Evolutionary conservation across 1,140 invertebrate genomes (phyloP).

Genomic region (Octopus bimaculoides): DNA sequence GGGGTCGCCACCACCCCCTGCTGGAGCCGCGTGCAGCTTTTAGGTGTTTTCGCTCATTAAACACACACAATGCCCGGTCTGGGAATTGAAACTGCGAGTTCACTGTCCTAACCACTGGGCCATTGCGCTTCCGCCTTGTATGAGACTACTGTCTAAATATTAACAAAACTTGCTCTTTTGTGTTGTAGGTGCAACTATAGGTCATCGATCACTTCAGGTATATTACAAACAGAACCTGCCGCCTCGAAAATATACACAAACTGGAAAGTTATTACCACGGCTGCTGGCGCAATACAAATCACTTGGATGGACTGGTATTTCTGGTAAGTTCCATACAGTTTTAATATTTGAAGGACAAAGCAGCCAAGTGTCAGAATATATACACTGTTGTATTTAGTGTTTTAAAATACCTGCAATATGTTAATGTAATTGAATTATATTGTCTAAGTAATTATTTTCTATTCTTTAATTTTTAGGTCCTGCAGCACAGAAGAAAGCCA

Average conservation of each 20-base stretch:
- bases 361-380: background rate
- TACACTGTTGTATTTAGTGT: background rate
- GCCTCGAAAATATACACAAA: slow-evolving; percentile 32
- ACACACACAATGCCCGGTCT: too few relatives aligned
- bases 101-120: too few relatives aligned
- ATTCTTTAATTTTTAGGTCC: slow-evolving; percentile 57
- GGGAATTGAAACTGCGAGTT: too few relatives aligned
- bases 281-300: slow-evolving; percentile 78
- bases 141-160: too few relatives aligned
- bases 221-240: slow-evolving; percentile 63
- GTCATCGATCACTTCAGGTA: slow-evolving; percentile 83
- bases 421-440: slow-evolving; percentile 4
- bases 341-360: background rate
- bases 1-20: too few relatives aligned
- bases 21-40: too few relatives aligned
- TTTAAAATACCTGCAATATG: background rate
- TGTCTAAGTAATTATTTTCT: slow-evolving; percentile 19
- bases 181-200: slow-evolving; percentile 77
- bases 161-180: background rate
- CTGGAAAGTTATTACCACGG: slow-evolving; percentile 41
- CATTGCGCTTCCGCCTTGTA: too few relatives aligned
- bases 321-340: slow-evolving; percentile 35
- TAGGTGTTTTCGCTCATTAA: too few relatives aligned
- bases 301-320: slow-evolving; percentile 76
- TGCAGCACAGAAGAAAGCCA: slow-evolving; percentile 64